Evolutionary conservation across 1,140 invertebrate species (phyloP), one percentile per base, ranked within the genome.

Genomic region (Sycobia sp.): DNA sequence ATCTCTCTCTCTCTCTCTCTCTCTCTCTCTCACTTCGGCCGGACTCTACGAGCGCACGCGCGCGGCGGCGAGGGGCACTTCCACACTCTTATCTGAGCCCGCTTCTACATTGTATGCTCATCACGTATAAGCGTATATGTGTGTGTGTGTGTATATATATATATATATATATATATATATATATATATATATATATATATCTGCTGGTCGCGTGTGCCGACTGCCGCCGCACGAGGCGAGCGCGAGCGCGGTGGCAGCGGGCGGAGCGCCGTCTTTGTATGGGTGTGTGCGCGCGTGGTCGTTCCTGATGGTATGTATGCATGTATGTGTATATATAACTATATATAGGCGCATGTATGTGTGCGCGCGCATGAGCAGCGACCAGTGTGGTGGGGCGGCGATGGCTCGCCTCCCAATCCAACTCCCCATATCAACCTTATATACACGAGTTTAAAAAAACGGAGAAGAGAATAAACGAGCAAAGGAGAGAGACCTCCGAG

Each of bases 401-500:
- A 18, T 9, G 22, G 29, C 20, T 49, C 2, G 54, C 1, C 10
- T 13, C 39, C 38, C 13, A n/a, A n/a, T n/a, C n/a, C n/a, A n/a
- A n/a, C n/a, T n/a, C n/a, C n/a, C n/a, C n/a, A n/a, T n/a, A n/a
- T n/a, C n/a, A n/a, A n/a, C n/a, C n/a, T n/a, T n/a, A n/a, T n/a
- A n/a, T n/a, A n/a, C n/a, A 2, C 22, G 38, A 5, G 27, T 44
- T 20, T 56, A 56, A 32, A 44, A 43, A 44, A 43, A 53, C 29
- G 22, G 38, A 53, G 41, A 51, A n/a, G 23, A 55, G 14, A 2
- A 51, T 57, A 57, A 44, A 62, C 57, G 55, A 38, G 59, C 46
- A 67, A 63, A 62, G 59, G 60, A 65, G 67, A 41, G 57, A 58
- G 51, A 32, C 10, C n/a, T n/a, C n/a, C 23, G 32, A 32, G 23